Evolutionary conservation across 2,888 invertebrate species (phyloP).

Genomic region (Molanna angustata): DNA sequence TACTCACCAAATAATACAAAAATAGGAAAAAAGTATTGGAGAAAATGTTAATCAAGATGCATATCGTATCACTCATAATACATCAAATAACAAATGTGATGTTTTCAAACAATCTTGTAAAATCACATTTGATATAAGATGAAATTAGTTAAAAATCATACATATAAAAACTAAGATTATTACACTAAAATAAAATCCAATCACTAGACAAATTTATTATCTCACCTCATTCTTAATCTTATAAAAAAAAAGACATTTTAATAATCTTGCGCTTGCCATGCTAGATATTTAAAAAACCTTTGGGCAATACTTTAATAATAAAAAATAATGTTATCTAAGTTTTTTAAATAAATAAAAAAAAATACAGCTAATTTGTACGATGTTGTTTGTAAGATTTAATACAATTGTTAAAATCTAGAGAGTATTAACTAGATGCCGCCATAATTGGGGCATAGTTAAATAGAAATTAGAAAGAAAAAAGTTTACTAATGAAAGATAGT

Average conservation of each 20-base stretch:
- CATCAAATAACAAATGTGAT: no score
- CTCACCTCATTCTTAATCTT: conserved; percentile 16
- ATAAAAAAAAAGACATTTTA: conserved; percentile 21
- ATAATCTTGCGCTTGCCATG: conserved; percentile 31
- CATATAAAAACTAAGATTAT: no score
- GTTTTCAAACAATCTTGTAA: no score
- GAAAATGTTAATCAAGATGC: no score
- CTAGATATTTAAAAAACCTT: conserved; percentile 22
- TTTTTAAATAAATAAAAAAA: no score
- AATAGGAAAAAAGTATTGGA: no score
- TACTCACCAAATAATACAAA: no score
- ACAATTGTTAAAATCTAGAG: conserved; percentile 28
- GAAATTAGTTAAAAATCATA: not conserved
- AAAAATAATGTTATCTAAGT: conserved; percentile 17
- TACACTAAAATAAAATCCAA: conserved; percentile 14
- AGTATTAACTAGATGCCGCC: conserved; percentile 31
- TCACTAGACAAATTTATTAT: conserved; percentile 13
- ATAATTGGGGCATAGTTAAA: conserved; percentile 28
- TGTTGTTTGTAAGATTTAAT: conserved; percentile 27
- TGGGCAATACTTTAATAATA: conserved; percentile 20
- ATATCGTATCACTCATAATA: no score
- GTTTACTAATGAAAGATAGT: conserved; percentile 24
- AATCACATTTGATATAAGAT: conserved; percentile 7
- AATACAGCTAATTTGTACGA: conserved; percentile 27
- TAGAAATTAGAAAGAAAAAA: conserved; percentile 29